A percentile compares a stretch with the other conserved stretches of the same genome.
These are phyloP conservation scores for Halocynthia aurantium DNA, from an alignment of 23 tunicate genomes.

Conservation along the genomic window DNA sequence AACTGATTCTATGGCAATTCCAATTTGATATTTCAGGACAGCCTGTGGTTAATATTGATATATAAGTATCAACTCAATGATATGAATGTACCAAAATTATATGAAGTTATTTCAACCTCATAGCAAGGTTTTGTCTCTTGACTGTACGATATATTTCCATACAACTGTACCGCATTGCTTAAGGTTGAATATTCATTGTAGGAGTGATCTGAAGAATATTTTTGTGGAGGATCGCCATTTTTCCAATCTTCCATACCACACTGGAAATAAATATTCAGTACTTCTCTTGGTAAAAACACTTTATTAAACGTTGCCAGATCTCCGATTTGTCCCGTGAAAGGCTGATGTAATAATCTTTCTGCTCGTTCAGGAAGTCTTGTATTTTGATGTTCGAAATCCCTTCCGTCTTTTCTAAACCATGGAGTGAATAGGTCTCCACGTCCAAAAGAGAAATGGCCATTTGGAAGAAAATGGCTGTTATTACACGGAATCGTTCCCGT, in stretches of 20 bases:
- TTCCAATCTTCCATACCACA: neutral
- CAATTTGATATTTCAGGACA: no score
- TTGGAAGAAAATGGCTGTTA: neutral
- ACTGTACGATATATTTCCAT: neutral
- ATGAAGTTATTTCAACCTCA: neutral
- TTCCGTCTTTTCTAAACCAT: no score
- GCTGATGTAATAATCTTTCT: neutral
- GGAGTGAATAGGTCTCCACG: neutral
- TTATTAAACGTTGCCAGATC: conserved; percentile 1
- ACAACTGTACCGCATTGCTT: neutral
- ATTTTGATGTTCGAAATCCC: no score
- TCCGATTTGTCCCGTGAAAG: conserved; percentile 1
- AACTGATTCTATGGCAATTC: no score
- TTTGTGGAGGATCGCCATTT: neutral
- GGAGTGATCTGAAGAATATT: neutral
- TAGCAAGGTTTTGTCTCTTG: conserved; percentile 4
- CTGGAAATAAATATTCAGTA: neutral
- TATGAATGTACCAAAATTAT: no score
- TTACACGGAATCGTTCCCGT: neutral
- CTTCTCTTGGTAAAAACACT: neutral
- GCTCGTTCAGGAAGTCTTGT: no score
- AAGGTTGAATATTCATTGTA: neutral
- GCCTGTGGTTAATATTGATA: no score
- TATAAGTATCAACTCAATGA: no score
- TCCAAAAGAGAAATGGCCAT: conserved; percentile 8